These are phyloP conservation scores for Heliconius hermathena DNA, from an alignment of 1,140 invertebrate species.

Conservation along the genomic window DNA sequence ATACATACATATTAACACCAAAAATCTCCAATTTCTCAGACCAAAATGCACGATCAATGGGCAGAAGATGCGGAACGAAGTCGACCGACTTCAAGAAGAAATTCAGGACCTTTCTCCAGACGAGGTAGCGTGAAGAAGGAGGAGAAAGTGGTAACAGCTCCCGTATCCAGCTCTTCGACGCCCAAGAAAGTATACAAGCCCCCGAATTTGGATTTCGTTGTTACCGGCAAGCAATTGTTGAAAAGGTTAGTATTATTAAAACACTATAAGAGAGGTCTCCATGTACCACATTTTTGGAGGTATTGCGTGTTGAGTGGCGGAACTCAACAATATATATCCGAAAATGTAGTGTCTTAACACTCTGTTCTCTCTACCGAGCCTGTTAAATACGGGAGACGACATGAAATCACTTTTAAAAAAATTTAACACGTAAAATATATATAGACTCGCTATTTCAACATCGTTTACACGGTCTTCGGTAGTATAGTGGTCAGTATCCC, in stretches of 20 bases:
- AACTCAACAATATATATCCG: too few relatives aligned
- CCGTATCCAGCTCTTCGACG: constrained; percentile 48
- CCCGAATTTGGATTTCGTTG: constrained; percentile 57
- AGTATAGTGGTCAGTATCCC: constrained; percentile 53
- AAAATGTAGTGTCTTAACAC: too few relatives aligned
- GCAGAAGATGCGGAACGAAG: constrained; percentile 49
- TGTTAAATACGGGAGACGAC: too few relatives aligned
- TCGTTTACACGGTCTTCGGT: not conserved
- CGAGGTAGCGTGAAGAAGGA: constrained; percentile 55
- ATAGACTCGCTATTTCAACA: not conserved
- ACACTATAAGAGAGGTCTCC: too few relatives aligned
- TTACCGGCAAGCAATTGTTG: constrained; percentile 62
- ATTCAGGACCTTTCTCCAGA: constrained; percentile 52
- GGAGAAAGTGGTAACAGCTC: constrained; percentile 45
- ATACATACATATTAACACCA: not conserved
- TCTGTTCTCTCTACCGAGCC: too few relatives aligned
- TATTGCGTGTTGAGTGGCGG: too few relatives aligned
- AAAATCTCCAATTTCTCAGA: constrained; percentile 2
- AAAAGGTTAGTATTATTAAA: constrained; percentile 48
- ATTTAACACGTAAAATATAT: not conserved
- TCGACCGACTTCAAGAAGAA: constrained; percentile 54
- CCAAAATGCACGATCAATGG: constrained; percentile 37
- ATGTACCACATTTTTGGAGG: too few relatives aligned
- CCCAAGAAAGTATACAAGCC: constrained; percentile 55
- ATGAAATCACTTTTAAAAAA: too few relatives aligned